Conservation (phyloP, 2,113 vertebrate species). For the Phyllopteryx taeniolatus region DNA sequence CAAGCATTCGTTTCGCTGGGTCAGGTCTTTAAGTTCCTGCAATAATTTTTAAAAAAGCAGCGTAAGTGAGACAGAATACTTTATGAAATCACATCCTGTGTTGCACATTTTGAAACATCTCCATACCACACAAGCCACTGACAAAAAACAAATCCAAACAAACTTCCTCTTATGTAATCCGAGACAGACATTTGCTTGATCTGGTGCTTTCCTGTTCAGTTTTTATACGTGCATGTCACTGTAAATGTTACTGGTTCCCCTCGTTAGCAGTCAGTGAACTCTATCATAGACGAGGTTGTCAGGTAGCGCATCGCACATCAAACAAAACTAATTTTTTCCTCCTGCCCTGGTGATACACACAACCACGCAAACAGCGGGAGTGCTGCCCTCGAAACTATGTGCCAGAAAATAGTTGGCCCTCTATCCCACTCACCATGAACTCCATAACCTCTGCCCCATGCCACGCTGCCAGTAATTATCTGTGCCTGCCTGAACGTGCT, state of each 20-base stretch:
- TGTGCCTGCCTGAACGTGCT: slow-evolving; percentile 20
- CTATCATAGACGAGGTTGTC: neutral
- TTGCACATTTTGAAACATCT: slow-evolving; percentile 21
- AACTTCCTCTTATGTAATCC: neutral
- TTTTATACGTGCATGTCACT: neutral
- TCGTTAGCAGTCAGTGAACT: neutral
- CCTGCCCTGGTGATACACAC: slow-evolving; percentile 16
- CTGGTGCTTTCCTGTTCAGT: neutral
- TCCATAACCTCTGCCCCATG: slow-evolving; percentile 42
- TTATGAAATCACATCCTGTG: slow-evolving; percentile 16
- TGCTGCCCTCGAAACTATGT: slow-evolving; percentile 41
- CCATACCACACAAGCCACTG: slow-evolving; percentile 2
- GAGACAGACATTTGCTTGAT: slow-evolving; percentile 1
- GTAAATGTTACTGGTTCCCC: neutral
- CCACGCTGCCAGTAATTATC: slow-evolving; percentile 23
- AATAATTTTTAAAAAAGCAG: slow-evolving; percentile 32
- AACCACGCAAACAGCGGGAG: slow-evolving; percentile 33
- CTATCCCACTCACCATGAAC: slow-evolving; percentile 51
- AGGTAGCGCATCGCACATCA: neutral
- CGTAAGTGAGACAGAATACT: neutral
- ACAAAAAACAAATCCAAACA: neutral
- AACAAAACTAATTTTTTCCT: slow-evolving; percentile 26
- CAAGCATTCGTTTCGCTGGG: slow-evolving; percentile 85
- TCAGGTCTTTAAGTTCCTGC: slow-evolving; percentile 84
- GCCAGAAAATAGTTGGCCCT: slow-evolving; percentile 43